Evolutionary conservation across 2,888 invertebrate genomes (phyloP).

Genomic region (Aleiodes alternator): DNA sequence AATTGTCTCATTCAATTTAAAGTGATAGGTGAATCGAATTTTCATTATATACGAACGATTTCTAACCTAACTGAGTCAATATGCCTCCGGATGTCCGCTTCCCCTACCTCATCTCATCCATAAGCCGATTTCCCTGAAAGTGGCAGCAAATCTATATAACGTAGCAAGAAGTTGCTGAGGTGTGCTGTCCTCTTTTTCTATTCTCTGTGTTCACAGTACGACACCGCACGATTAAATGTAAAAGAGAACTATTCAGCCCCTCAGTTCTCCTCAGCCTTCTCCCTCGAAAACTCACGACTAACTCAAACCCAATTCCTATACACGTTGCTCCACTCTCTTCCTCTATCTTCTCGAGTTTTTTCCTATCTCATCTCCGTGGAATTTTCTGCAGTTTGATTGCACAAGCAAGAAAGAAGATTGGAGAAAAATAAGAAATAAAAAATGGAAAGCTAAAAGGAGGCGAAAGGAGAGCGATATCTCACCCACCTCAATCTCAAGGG

Average conservation of each 20-base stretch:
- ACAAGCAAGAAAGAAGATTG: too few species aligned
- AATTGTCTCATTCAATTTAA: constrained; percentile 27
- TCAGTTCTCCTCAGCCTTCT: constrained; percentile 29
- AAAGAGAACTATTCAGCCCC: constrained; percentile 51
- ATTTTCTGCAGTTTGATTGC: constrained; percentile 24
- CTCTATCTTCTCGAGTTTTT: background rate
- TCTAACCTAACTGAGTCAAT: constrained; percentile 33
- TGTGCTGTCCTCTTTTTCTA: constrained; percentile 45
- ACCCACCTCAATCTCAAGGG: constrained; percentile 13
- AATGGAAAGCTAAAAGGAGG: too few species aligned
- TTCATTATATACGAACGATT: constrained; percentile 42
- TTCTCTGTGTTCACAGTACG: constrained; percentile 48
- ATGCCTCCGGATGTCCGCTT: constrained; percentile 40
- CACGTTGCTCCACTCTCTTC: constrained; percentile 36
- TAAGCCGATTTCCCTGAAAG: background rate
- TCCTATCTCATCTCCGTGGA: constrained; percentile 18
- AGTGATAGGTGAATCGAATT: constrained; percentile 51
- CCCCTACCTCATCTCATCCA: background rate
- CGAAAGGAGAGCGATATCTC: background rate
- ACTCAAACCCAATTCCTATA: constrained; percentile 44
- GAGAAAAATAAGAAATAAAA: too few species aligned
- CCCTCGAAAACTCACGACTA: constrained; percentile 47
- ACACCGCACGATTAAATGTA: constrained; percentile 63
- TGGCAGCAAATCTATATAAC: background rate
- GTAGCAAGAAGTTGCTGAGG: constrained; percentile 28